phyloP scores from a whole-genome alignment of 2,113 vertebrate genomes.

The Actinemys pallida region DNA sequence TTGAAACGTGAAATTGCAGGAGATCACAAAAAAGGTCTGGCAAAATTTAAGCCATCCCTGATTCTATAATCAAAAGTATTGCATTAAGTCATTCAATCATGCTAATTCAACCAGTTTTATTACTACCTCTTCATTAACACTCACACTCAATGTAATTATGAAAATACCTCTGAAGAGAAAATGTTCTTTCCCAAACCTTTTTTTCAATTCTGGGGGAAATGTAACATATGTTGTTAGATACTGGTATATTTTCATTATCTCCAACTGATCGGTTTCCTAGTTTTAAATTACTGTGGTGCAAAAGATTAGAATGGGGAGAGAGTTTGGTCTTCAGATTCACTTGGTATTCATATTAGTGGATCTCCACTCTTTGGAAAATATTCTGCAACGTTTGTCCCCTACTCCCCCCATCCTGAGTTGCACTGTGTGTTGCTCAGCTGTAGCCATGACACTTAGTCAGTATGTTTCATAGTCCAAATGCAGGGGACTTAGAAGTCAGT shows the following conservation, averaged over 20 bases:
- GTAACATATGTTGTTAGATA: not conserved
- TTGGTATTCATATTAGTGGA: not conserved
- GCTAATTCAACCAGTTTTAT: constrained; percentile 75
- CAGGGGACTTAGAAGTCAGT: not conserved
- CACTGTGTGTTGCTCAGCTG: fast-evolving
- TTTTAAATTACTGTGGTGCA: not conserved
- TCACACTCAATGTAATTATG: constrained; percentile 69
- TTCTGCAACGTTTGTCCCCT: not conserved
- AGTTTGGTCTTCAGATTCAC: not conserved
- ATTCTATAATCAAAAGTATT: constrained; percentile 70
- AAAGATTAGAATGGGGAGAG: not conserved
- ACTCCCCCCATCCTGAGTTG: not conserved
- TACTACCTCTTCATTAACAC: constrained; percentile 75
- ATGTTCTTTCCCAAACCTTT: constrained; percentile 6
- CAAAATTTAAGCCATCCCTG: constrained; percentile 54
- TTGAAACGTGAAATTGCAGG: constrained; percentile 70
- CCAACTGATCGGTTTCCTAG: not conserved
- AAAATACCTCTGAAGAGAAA: constrained; percentile 52
- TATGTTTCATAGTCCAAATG: not conserved
- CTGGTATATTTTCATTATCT: not conserved
- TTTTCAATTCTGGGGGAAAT: constrained; percentile 23
- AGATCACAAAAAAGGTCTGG: constrained; percentile 47
- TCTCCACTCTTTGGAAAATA: not conserved
- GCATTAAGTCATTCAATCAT: constrained; percentile 75
- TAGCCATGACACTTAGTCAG: not conserved